Evolutionary conservation across 2,797 vertebrate genomes (phyloP).

Genomic region (Clarias laeviceps): DNA sequence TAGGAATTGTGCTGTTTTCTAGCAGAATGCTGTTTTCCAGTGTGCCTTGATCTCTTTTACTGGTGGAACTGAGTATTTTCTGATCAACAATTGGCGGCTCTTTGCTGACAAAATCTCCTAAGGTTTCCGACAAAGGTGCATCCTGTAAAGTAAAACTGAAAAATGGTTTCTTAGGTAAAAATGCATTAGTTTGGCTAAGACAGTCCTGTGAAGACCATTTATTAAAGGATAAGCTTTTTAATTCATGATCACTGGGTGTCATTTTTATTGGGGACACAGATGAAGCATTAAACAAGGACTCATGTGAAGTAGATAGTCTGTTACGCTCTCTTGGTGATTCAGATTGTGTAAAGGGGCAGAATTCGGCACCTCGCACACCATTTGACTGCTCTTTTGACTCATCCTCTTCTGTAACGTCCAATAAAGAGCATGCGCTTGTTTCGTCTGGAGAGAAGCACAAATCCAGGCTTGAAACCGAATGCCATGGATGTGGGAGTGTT

Average conservation of each 20-base stretch:
- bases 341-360: background rate
- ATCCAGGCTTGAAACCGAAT: slow-evolving; percentile 4
- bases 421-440: slow-evolving; percentile 6
- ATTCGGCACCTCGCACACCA: background rate
- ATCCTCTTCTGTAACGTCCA: background rate
- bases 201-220: background rate
- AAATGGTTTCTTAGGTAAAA: slow-evolving; percentile 24
- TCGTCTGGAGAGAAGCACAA: slow-evolving; percentile 34
- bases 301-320: background rate
- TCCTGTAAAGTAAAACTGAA: slow-evolving; percentile 33
- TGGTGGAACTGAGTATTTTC: background rate
- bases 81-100: background rate
- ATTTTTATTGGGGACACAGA: background rate
- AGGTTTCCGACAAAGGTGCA: slow-evolving; percentile 47
- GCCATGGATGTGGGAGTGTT: slow-evolving; percentile 19
- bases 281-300: background rate
- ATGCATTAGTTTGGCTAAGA: background rate
- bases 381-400: background rate
- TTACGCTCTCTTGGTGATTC: slow-evolving; percentile 2
- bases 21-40: background rate
- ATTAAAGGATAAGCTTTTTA: background rate
- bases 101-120: slow-evolving; percentile 33
- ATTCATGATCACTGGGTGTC: background rate
- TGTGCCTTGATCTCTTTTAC: slow-evolving; percentile 4
- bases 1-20: background rate